Base-by-base conservation (phyloP, 2,888 invertebrate genomes). In the Hypolimnas misippus region DNA sequence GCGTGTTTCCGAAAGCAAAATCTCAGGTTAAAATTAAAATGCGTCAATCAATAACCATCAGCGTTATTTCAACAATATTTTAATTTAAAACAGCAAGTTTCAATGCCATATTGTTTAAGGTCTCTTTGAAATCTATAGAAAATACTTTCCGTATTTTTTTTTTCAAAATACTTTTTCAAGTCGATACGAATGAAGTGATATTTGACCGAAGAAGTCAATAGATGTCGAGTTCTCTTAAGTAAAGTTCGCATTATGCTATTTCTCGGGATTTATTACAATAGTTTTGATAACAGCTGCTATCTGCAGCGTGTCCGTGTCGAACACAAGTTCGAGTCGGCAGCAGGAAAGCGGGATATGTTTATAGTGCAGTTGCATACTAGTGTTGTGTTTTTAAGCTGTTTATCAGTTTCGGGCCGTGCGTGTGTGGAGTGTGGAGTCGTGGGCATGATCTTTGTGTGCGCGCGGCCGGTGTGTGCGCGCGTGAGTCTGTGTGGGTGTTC, bases 331-430 rank as follows among this genome's bases (percentile, higher is more conserved):
- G 55, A 42, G 51, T 62, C 58, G 33, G 52, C 50, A 49, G 55
- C 65, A 72, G 69, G 70, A 70, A 65, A 70, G 65, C 66, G 67
- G 73, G 74, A 67, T 69, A 72, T 76, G 76, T 79, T 75, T 73
- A 73, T 81, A 81, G 79, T 89, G 86, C 87, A 87, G 78, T 83
- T 86, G 85, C 83, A 84, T 78, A 79, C 81, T 79, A 78, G 79
- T 85, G 84, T 86, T 81, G 84, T 87, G 84, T 87, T 87, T 86
- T 89, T 82, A 82, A 86, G 76, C 79, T 83, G 87, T 87, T 90
- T 90, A 90, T 91, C 89, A 88, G 86, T 84, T 81, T 78, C 65
- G 73, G 66, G 72, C 73, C 76, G 77, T 72, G 72, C 75, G 82
- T 81, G 69, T 62, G 69, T 69, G 62, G 63, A 57, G 66, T 70